Evolutionary conservation across 2,888 invertebrate genomes (phyloP).

Genomic region (Aporophyla nigra): DNA sequence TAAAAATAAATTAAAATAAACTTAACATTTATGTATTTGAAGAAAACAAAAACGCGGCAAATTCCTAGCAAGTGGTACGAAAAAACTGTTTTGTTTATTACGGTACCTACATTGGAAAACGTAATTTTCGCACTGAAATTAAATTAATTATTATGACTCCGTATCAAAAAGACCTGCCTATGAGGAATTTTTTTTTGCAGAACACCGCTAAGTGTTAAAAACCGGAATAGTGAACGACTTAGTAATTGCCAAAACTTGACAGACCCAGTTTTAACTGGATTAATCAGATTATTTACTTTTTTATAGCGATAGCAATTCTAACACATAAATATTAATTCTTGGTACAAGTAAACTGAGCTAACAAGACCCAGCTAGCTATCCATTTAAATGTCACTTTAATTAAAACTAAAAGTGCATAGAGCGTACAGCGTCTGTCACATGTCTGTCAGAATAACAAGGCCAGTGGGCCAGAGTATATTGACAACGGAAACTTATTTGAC

Average conservation of each 20-base stretch:
- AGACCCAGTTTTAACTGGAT: background rate
- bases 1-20: no score
- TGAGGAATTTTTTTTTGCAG: conserved; percentile 29
- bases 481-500: conserved; percentile 66
- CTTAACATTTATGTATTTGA: no score
- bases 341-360: conserved; percentile 11
- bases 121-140: background rate
- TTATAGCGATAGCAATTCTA: conserved; percentile 29
- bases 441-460: conserved; percentile 65
- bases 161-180: no score
- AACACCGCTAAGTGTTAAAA: conserved; percentile 8
- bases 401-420: conserved; percentile 52
- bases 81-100: background rate
- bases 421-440: conserved; percentile 50
- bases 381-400: conserved; percentile 59
- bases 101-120: conserved; percentile 1
- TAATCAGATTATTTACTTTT: conserved; percentile 31
- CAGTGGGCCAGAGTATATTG: conserved; percentile 65
- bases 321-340: conserved; percentile 10
- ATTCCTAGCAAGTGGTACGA: no score
- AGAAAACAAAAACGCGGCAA: no score
- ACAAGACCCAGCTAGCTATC: conserved; percentile 29
- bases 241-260: conserved; percentile 17
- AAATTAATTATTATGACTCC: no score
- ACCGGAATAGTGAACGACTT: conserved; percentile 22